Conservation (phyloP, 2,113 vertebrate species). For the Lamprologus callipterus region DNA sequence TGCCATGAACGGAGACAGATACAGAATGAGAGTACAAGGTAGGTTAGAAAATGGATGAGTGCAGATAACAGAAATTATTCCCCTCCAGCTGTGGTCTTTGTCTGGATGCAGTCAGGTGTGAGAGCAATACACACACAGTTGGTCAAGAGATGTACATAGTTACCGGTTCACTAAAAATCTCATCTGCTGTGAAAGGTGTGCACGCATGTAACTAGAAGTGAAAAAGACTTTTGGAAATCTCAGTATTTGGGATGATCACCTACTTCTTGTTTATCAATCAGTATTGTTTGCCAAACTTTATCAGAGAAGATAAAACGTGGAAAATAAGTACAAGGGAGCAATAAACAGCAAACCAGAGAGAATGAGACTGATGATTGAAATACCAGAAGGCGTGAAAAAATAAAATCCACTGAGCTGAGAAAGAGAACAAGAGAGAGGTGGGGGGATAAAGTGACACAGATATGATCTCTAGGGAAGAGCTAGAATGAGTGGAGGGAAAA, state of each 20-base stretch:
- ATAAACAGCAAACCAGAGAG: neutral
- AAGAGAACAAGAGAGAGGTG: neutral
- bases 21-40: neutral
- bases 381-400: neutral
- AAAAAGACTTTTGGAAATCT: neutral
- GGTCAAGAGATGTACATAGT: neutral
- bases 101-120: conserved; percentile 25
- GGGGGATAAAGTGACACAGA: conserved; percentile 21
- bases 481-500: neutral
- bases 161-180: neutral
- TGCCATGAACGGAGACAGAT: neutral
- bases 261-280: neutral
- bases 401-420: neutral
- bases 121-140: neutral
- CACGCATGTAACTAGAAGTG: neutral
- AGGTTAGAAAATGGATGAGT: neutral
- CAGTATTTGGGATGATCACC: neutral
- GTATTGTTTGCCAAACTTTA: neutral
- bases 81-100: conserved; percentile 36
- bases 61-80: conserved; percentile 38
- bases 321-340: neutral
- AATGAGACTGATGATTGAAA: neutral
- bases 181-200: neutral
- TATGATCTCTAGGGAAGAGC: conserved; percentile 6
- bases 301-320: neutral